phyloP scores from a whole-genome alignment of 2,113 vertebrate species.

The Copsychus sechellarum region DNA sequence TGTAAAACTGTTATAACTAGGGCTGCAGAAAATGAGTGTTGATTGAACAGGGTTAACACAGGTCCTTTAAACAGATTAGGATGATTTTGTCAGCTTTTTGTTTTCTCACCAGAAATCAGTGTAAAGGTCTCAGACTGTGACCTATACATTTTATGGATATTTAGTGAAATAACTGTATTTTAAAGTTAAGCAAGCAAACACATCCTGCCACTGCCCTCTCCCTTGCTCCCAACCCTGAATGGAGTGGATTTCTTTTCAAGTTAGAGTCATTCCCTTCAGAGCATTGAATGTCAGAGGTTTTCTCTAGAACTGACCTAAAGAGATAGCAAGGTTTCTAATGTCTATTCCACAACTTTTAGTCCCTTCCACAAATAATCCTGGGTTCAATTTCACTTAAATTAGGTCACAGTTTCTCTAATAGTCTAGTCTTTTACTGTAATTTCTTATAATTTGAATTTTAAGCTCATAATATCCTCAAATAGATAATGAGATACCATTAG shows the following conservation, averaged over 20 bases:
- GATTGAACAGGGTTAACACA: not conserved
- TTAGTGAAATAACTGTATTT: not conserved
- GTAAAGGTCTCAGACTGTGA: not conserved
- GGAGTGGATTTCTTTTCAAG: not conserved
- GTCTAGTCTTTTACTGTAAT: not conserved
- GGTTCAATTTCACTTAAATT: not conserved
- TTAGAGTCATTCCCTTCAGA: not conserved
- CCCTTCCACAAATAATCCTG: not conserved
- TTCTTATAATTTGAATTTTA: constrained; percentile 1
- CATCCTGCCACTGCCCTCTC: not conserved
- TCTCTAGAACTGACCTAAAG: not conserved
- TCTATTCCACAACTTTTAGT: not conserved
- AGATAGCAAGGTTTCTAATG: not conserved
- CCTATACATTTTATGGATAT: not conserved
- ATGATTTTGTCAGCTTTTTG: not conserved
- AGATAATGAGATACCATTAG: not conserved
- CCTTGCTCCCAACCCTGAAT: not conserved
- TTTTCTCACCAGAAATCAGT: not conserved
- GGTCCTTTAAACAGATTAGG: not conserved
- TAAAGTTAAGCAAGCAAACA: not conserved
- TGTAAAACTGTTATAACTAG: not conserved
- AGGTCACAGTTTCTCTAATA: not conserved
- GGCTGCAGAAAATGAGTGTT: not conserved
- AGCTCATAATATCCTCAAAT: not conserved
- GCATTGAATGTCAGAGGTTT: not conserved